Conservation (phyloP, 2,888 invertebrate species). For the Caenorhabditis plicata region DNA sequence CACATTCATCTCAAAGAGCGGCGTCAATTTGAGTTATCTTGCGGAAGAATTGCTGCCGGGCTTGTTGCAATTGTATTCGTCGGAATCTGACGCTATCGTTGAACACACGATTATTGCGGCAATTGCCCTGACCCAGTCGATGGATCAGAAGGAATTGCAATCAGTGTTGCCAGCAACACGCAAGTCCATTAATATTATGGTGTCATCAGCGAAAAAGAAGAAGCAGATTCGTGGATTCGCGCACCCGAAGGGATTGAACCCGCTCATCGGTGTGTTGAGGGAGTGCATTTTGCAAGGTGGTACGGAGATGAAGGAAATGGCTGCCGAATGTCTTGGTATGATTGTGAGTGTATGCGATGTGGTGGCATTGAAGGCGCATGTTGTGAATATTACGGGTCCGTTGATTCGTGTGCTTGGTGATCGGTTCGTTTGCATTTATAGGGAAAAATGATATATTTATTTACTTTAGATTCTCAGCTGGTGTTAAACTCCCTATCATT, state of each 20-base stretch:
- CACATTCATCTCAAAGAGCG: conserved; percentile 45
- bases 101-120: conserved; percentile 89
- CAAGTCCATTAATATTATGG: conserved; percentile 37
- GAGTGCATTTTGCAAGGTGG: conserved; percentile 79
- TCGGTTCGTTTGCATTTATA: conserved; percentile 67
- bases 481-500: conserved; percentile 91
- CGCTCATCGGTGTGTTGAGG: conserved; percentile 88
- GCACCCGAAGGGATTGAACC: conserved; percentile 78
- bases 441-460: not conserved
- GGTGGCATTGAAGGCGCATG: conserved; percentile 73
- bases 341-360: conserved; percentile 71
- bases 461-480: conserved; percentile 77
- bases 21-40: conserved; percentile 28
- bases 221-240: conserved; percentile 47
- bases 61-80: conserved; percentile 73
- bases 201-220: conserved; percentile 34
- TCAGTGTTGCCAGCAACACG: conserved; percentile 20
- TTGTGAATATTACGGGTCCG: conserved; percentile 95
- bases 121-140: conserved; percentile 79
- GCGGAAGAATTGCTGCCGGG: conserved; percentile 47
- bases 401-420: conserved; percentile 89
- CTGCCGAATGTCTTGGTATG: conserved; percentile 84
- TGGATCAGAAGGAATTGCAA: conserved; percentile 29
- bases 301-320: conserved; percentile 79
- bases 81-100: conserved; percentile 79